Evolutionary conservation across 2,888 invertebrate species (phyloP), one percentile per base, ranked within the genome.

Genomic region (Erebia ligea): DNA sequence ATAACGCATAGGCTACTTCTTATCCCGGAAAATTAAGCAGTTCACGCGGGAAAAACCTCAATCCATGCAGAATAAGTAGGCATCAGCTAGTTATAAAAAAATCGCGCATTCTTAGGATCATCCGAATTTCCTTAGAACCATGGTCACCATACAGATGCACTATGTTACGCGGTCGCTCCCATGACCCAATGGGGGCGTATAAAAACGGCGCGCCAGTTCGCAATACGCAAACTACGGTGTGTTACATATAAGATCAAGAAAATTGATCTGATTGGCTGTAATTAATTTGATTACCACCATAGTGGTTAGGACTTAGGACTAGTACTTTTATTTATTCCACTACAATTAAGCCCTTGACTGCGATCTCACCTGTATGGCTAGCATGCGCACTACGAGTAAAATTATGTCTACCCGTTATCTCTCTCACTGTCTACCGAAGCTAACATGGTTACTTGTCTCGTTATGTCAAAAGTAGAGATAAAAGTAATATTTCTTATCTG

Each of bases 101-200:
- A 25, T 3, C 25, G 45, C 11, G 11, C 11, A 45, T 3, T 45
- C 19, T 50, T 6, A 25, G n/a, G 59, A 40, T 13, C n/a, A n/a
- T 69, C 70, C 62, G 4, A 15, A 25, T 50, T 17, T 64, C 58
- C n/a, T 21, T 10, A 10, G n/a, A 59, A 34, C 8, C 67, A 75
- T 80, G 67, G 86, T 69, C 80, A 79, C 83, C 77, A 77, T 83
- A 85, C 79, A 79, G 77, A 78, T 77, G 80, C 77, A 80, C 80
- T 86, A 85, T 90, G 90, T 90, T 84, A 88, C 84, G 83, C 86
- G 90, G 86, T 81, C 89, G 87, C 77, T 92, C 92, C 76, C 92
- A 92, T 89, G 92, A 91, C 91, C 91, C 75, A 86, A 76, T 70
- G 67, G 80, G 82, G 42, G 58, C 61, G 74, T 69, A 73, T 73